phyloP scores from a whole-genome alignment of 64 coral and sea anemone species.

The Montipora cactus region DNA sequence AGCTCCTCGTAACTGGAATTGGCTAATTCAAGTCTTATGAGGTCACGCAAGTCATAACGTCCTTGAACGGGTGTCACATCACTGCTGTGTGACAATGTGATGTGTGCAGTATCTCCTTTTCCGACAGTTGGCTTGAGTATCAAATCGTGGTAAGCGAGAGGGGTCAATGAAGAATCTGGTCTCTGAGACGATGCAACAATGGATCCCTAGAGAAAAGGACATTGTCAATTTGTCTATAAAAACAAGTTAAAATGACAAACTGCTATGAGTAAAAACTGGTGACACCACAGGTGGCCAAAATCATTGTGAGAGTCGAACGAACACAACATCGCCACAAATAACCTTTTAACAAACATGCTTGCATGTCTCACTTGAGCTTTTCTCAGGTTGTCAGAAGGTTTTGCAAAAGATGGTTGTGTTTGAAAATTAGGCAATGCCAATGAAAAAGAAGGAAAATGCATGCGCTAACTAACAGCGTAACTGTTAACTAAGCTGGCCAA shows the following conservation, averaged over 20 bases:
- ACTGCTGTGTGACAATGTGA: constrained; percentile 4
- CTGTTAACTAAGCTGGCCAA: too few species aligned
- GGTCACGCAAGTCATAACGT: constrained; percentile 20
- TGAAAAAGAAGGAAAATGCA: too few species aligned
- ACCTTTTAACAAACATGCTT: too few species aligned
- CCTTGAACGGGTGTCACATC: constrained; percentile 46
- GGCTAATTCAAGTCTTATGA: constrained; percentile 29
- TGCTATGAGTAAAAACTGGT: background rate
- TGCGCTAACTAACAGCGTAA: too few species aligned
- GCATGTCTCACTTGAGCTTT: too few species aligned
- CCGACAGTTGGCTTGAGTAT: constrained; percentile 10
- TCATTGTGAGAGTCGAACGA: too few species aligned
- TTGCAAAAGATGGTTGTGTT: too few species aligned
- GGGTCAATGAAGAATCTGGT: background rate
- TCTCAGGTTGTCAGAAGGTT: too few species aligned
- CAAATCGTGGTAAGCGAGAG: background rate
- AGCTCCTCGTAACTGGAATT: background rate
- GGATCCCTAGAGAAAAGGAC: background rate
- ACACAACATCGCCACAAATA: too few species aligned
- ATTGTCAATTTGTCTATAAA: too few species aligned
- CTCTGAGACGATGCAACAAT: background rate
- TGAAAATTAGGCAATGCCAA: too few species aligned
- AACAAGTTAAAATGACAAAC: too few species aligned
- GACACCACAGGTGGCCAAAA: background rate
- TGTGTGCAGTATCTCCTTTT: constrained; percentile 39